Base-by-base conservation (phyloP, 2,113 vertebrate genomes). In the Poeciliopsis turrubarensis region DNA sequence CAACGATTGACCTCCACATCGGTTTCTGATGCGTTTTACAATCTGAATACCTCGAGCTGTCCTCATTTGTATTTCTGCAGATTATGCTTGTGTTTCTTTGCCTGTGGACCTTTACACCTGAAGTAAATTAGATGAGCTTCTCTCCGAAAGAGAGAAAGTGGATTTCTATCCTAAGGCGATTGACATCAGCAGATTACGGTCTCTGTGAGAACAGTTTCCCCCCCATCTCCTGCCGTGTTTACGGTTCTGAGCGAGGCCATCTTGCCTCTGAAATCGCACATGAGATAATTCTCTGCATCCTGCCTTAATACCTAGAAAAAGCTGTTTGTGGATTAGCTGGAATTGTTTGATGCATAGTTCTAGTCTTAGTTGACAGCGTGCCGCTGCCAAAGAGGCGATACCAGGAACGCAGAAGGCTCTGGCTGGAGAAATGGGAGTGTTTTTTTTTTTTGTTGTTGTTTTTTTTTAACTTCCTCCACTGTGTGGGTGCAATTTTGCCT, bases 221-320 rank as follows among this genome's bases (percentile, higher is more conserved):
- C 32, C 17, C 26, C 22, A 29, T 67, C 60, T 72, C 62, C 60
- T 31, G 57, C 51, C 77, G 74, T 82, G 77, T 82, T 75, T 73
- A 57, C 83, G 70, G 88, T 92, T 90, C 68, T 82, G 39, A 60
- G 61, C 30, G 70, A 47, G 60, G 87, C 85, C 80, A 80, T 85
- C 74, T 87, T 88, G 62, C 70, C 39, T 77, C 57, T 89, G 70
- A 82, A 85, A 78, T 44, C 57, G 19, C 60, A 57, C 60, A 68
- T 30, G 15, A 62, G 30, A 67, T 70, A 68, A 75, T 44, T 19
- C 65, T 30, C 57, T 17, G 61, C 70, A 72, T 79, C 80, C 68
- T 77, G 64, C 19, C 8, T 27, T 30, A 37, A 7, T 73, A 72
- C 60, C 71, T 72, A 34, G 51, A 81, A 26, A 25, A 72, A 19